These are phyloP conservation scores for Nephrotoma guestfalica DNA, from an alignment of 2,888 invertebrate species.

Conservation along the genomic window DNA sequence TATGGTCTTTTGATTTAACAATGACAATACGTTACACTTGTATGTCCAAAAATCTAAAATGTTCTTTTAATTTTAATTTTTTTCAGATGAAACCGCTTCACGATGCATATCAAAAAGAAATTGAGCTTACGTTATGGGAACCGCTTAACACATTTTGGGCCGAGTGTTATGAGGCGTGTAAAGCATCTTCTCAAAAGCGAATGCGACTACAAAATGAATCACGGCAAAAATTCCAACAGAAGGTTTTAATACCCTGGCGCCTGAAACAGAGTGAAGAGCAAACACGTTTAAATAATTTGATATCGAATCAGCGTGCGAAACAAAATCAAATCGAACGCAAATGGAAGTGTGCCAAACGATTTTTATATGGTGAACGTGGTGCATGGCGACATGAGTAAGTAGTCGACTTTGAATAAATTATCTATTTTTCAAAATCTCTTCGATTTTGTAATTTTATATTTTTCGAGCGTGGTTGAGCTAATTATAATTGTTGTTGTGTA, in stretches of 20 bases:
- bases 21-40: neutral
- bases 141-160: constrained; percentile 43
- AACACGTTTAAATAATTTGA: constrained; percentile 34
- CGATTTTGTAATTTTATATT: neutral
- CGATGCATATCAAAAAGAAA: constrained; percentile 37
- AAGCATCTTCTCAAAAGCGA: constrained; percentile 38
- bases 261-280: constrained; percentile 36
- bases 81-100: constrained; percentile 38
- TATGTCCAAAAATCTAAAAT: neutral
- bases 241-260: constrained; percentile 37
- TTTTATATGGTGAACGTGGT: constrained; percentile 38
- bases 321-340: constrained; percentile 35
- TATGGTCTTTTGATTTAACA: neutral
- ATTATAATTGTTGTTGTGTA: neutral
- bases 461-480: neutral
- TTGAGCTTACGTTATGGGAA: constrained; percentile 36
- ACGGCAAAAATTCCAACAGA: constrained; percentile 39
- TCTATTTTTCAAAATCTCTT: neutral
- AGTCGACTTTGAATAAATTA: constrained; percentile 1
- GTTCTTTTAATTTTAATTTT: neutral
- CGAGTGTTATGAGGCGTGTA: constrained; percentile 44
- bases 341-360: constrained; percentile 40
- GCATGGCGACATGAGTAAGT: constrained; percentile 34
- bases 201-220: constrained; percentile 40
- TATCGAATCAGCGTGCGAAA: constrained; percentile 35